Evolutionary conservation across 2,113 vertebrate species (phyloP).

Genomic region (Coptodon rendalli): DNA sequence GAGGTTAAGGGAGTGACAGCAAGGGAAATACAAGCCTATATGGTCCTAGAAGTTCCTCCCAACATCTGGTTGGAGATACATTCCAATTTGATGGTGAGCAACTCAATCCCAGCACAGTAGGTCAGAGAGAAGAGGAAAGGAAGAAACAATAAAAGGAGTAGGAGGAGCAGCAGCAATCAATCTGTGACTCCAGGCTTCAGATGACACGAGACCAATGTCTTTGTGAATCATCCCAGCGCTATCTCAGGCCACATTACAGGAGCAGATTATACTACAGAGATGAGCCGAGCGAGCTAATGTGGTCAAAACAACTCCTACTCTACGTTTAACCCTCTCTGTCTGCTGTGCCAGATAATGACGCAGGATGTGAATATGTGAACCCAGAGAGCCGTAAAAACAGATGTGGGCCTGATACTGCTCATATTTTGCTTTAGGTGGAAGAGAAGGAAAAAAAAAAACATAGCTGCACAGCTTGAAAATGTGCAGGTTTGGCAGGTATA

Average conservation of each 20-base stretch:
- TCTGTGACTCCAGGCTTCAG: background rate
- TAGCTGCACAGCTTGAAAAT: constrained; percentile 44
- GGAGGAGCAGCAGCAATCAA: constrained; percentile 17
- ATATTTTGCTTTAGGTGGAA: constrained; percentile 36
- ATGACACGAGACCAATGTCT: constrained; percentile 51
- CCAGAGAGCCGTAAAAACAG: constrained; percentile 47
- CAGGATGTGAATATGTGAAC: constrained; percentile 46
- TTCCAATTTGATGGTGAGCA: constrained; percentile 56
- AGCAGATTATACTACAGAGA: background rate
- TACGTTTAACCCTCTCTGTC: background rate
- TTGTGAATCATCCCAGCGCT: constrained; percentile 21
- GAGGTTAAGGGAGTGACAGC: constrained; percentile 10
- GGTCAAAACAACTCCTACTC: constrained; percentile 25
- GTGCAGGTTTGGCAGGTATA: constrained; percentile 67
- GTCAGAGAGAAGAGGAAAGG: constrained; percentile 40
- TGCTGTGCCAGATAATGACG: constrained; percentile 34
- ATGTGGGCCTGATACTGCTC: constrained; percentile 30
- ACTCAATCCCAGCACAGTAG: constrained; percentile 62
- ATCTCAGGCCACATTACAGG: constrained; percentile 41
- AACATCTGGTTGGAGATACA: constrained; percentile 67
- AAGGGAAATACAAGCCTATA: background rate
- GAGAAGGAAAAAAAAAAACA: background rate
- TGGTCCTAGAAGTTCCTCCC: constrained; percentile 33
- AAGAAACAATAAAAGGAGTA: background rate
- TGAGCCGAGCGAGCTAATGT: background rate